Conservation (phyloP, 2,888 invertebrate genomes). For the Idaea dimidiata region DNA sequence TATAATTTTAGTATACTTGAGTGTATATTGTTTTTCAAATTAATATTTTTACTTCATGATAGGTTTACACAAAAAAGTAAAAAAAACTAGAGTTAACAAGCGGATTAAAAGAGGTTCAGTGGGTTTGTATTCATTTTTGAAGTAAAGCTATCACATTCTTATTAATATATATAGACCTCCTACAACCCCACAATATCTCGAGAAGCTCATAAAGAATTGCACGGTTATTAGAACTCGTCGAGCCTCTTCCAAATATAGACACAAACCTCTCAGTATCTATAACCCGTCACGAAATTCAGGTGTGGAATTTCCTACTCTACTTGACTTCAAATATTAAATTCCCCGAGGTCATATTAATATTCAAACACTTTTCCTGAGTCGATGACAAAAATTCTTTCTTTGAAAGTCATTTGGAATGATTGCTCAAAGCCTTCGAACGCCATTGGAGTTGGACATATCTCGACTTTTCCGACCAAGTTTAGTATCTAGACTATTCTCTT, state of each 20-base stretch:
- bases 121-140: slow-evolving; percentile 8
- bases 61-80: too few species aligned
- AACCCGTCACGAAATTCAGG: slow-evolving; percentile 57
- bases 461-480: slow-evolving; percentile 28
- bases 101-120: slow-evolving; percentile 11
- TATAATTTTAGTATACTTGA: too few species aligned
- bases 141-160: not conserved
- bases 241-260: slow-evolving; percentile 15
- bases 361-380: slow-evolving; percentile 51
- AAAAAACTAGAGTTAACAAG: not conserved
- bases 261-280: not conserved
- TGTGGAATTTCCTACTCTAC: slow-evolving; percentile 53
- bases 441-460: slow-evolving; percentile 34
- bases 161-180: slow-evolving; percentile 3
- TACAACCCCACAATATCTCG: slow-evolving; percentile 27
- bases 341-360: slow-evolving; percentile 59
- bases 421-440: slow-evolving; percentile 54
- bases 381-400: slow-evolving; percentile 47
- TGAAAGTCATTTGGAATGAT: slow-evolving; percentile 58
- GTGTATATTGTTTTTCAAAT: too few species aligned
- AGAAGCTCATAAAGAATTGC: slow-evolving; percentile 52
- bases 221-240: slow-evolving; percentile 39
- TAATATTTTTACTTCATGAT: too few species aligned
- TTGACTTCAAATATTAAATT: slow-evolving; percentile 62
- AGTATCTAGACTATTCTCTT: slow-evolving; percentile 31